Evolutionary conservation across 2,888 invertebrate genomes (phyloP), one percentile per base, ranked within the genome.

Genomic region (Xiphydria camelus): DNA sequence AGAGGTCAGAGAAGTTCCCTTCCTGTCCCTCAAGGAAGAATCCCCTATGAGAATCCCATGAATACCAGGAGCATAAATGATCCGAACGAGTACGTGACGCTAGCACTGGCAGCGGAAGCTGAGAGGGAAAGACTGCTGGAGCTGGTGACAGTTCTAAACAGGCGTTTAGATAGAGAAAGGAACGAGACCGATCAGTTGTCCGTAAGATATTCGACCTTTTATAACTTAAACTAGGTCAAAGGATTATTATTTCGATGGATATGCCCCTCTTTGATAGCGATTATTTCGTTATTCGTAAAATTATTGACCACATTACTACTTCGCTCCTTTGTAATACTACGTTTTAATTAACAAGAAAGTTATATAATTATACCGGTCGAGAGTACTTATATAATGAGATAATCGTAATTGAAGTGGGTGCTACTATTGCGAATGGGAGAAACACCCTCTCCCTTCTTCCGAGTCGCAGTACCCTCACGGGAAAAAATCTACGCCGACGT

Each of bases 61-160:
- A 37, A 26, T 7, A 55, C 47, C 20, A 32, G 34, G 20, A 51
- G 36, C 15, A 40, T 17, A 0, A 48, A 46, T 9, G 60, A 65
- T 14, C 56, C 61, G 2, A 65, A 67, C 53, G 71, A 72, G 46
- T 68, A 67, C 35, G 63, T 69, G 2, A 64, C 80, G 4, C 76
- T 81, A 75, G 80, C 80, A 55, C 78, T 80, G 3, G 81, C 82
- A 1, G 79, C 82, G 1, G 84, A 86, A 64, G 82, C 81, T 32
- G 86, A 87, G 74, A 79, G 83, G 10, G 76, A 81, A 45, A 77
- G 82, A 35, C 68, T 87, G 3, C 67, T 86, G 2, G 83, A 84
- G 45, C 66, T 87, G 31, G 77, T 84, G 1, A 73, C 80, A 4
- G 76, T 79, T 1, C 70, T 83, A 25, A 84, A 84, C 57, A 75